Evolutionary conservation across 2,888 invertebrate species (phyloP), one percentile per base, ranked within the genome.

Genomic region (Mesodorylaimus sp.): DNA sequence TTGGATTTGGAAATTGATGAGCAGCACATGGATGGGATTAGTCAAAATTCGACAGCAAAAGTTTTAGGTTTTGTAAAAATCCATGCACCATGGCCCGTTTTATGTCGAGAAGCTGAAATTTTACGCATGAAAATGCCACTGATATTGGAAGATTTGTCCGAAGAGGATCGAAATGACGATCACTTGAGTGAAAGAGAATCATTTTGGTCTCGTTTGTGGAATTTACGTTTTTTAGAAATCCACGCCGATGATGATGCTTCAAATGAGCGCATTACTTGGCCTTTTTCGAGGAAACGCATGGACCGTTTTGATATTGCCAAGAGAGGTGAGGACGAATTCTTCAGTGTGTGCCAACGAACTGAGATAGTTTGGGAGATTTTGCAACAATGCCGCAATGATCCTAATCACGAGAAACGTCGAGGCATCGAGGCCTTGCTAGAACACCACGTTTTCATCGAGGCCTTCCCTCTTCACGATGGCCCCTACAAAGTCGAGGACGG

Each of bases 301-400:
- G 21, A 43, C 10, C 24, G 27, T 5, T 43, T 26, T 19, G 24
- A 10, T 5, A 43, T 43, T 27, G 44, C 24, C 21, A 7, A 7
- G 13, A n/a, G 16, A 7, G 26, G 27, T 26, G 26, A 5, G 44
- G 19, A 21, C 27, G 13, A 7, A 3, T 43, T 43, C 21, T 48
- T 50, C 29, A 25, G 29, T 7, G 26, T 24, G n/a, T 21, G 47
- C 3, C 36, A 50, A n/a, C 50, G 50, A 3, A 50, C 47, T 3
- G 25, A 42, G 26, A 37, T 50, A 7, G 45, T 50, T 21, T 50
- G 45, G 45, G 50, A 50, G n/a, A 47, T 50, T n/a, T 25, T 50
- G 32, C 50, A 41, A 5, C 45, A 42, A n/a, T 32, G 45, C 19
- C 29, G 19, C 2, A 48, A 41, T 21, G 39, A 44, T 24, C 26